Conservation (phyloP, 2,113 vertebrate genomes). For the Corydoras sp. region DNA sequence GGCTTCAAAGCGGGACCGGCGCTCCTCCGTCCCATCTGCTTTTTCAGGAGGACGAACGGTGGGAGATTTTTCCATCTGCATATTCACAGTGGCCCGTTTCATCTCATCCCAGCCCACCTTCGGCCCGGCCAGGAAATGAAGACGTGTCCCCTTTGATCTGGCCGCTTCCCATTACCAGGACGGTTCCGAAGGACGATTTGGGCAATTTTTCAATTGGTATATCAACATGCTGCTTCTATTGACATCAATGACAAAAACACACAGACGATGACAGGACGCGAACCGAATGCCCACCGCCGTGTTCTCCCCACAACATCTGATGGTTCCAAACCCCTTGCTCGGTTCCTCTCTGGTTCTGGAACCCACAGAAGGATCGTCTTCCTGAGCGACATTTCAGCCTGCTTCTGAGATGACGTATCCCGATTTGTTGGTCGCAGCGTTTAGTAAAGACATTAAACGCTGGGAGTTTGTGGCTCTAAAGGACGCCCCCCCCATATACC, state of each 20-base stretch:
- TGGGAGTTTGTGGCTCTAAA: background rate
- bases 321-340: no score
- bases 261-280: no score
- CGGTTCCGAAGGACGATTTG: background rate
- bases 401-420: background rate
- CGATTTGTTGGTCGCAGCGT: background rate
- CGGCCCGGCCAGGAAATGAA: conserved; percentile 27
- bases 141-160: conserved; percentile 24
- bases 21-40: conserved; percentile 21
- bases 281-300: no score
- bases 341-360: no score
- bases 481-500: no score
- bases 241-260: no score
- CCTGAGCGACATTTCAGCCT: background rate
- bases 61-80: conserved; percentile 26
- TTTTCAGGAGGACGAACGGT: background rate
- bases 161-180: background rate
- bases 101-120: conserved; percentile 20
- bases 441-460: background rate
- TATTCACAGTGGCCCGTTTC: conserved; percentile 19
- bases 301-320: no score
- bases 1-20: conserved; percentile 14
- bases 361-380: background rate
- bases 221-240: background rate
- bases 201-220: background rate